phyloP scores from a whole-genome alignment of 1,140 invertebrate species.

The Tetragnatha versicolor region DNA sequence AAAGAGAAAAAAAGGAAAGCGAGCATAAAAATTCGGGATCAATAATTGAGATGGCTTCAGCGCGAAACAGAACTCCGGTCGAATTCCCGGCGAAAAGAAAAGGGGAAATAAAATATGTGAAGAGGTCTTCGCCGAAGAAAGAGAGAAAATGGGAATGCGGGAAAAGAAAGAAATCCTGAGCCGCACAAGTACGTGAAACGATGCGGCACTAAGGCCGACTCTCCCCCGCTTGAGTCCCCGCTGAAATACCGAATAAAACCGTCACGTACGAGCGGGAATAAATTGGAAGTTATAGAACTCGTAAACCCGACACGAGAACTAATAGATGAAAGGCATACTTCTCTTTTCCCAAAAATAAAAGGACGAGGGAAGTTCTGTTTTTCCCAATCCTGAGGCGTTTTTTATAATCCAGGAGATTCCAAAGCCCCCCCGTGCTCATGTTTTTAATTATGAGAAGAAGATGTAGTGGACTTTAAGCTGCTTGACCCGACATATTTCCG shows the following conservation, averaged over 20 bases:
- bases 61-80: slow-evolving; percentile 36
- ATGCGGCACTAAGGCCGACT: slow-evolving; percentile 41
- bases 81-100: slow-evolving; percentile 31
- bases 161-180: neutral
- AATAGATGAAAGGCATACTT: slow-evolving; percentile 51
- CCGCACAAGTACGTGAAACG: slow-evolving; percentile 37
- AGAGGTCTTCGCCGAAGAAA: slow-evolving; percentile 31
- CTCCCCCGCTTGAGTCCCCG: slow-evolving; percentile 5
- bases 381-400: neutral
- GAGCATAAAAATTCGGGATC: slow-evolving; percentile 50
- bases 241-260: slow-evolving; percentile 53
- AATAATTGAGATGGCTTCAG: slow-evolving; percentile 50
- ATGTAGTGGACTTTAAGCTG: neutral
- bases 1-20: slow-evolving; percentile 20
- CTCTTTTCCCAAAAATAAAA: slow-evolving; percentile 32
- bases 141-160: neutral
- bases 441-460: slow-evolving; percentile 24
- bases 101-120: slow-evolving; percentile 38
- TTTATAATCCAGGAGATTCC: neutral
- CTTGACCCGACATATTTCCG: slow-evolving; percentile 18
- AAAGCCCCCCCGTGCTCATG: neutral
- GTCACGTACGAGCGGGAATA: slow-evolving; percentile 40
- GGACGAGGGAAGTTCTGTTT: slow-evolving; percentile 1
- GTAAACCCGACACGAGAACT: slow-evolving; percentile 43
- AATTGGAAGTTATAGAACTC: slow-evolving; percentile 55